A percentile compares a stretch with the other conserved stretches of the same genome.
phyloP scores from a whole-genome alignment of 2,888 invertebrate genomes.

The Eupithecia pulchellata region DNA sequence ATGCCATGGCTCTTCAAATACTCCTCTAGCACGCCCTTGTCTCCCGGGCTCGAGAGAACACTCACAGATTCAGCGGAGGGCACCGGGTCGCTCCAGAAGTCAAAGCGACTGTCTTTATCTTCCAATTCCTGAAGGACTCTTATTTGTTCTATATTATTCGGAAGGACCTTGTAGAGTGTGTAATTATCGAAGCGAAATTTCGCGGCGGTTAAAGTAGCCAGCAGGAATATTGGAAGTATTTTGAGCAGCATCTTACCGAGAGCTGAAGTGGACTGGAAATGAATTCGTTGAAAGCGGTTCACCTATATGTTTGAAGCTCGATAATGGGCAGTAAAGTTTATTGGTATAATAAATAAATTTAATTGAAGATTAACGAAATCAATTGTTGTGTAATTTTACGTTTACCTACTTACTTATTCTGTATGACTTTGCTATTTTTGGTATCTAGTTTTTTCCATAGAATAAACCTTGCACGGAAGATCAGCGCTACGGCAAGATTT shows the following conservation, averaged over 20 bases:
- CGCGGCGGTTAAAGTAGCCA: conserved; percentile 47
- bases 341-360: conserved; percentile 12
- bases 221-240: conserved; percentile 39
- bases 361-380: background rate
- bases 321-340: conserved; percentile 36
- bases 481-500: too few relatives aligned
- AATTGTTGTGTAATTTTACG: background rate
- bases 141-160: conserved; percentile 78
- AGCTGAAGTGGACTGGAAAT: background rate
- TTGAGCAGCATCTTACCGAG: conserved; percentile 48
- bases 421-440: background rate
- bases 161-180: conserved; percentile 83
- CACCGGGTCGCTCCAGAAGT: conserved; percentile 75
- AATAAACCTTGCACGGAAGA: background rate
- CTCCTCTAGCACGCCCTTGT: conserved; percentile 64
- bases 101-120: conserved; percentile 66
- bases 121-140: conserved; percentile 77
- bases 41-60: conserved; percentile 73
- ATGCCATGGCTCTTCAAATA: conserved; percentile 67
- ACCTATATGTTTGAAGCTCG: background rate
- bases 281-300: background rate
- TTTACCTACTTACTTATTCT: background rate
- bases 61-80: conserved; percentile 64
- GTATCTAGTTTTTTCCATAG: background rate
- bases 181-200: conserved; percentile 71